Evolutionary conservation across 2,888 invertebrate species (phyloP).

Genomic region (Pristionchus entomophagus): DNA sequence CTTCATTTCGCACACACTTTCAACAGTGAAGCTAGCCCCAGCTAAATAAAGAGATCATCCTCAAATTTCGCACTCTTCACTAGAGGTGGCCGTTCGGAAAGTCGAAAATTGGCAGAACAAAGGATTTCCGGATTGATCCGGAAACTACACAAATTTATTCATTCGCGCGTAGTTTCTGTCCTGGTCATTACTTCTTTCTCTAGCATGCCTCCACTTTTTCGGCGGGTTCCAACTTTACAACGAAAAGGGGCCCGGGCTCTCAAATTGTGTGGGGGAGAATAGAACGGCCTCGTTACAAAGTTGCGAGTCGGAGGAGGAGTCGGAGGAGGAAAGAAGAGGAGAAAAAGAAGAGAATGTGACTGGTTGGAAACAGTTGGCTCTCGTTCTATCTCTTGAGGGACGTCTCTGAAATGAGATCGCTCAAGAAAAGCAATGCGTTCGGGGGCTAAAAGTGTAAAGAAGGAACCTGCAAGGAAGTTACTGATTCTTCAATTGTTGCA

Average conservation of each 20-base stretch:
- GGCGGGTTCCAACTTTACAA: constrained; percentile 13
- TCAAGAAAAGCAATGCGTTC: neutral
- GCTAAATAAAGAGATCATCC: too few relatives aligned
- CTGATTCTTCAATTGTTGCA: neutral
- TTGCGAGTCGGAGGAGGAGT: neutral
- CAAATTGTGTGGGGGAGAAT: constrained; percentile 1
- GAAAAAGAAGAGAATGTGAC: neutral
- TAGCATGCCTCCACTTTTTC: neutral
- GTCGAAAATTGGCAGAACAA: too few relatives aligned
- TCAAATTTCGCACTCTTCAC: too few relatives aligned
- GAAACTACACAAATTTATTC: too few relatives aligned
- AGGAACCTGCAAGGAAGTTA: neutral
- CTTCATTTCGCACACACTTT: too few relatives aligned
- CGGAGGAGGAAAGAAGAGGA: neutral
- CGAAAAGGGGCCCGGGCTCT: constrained; percentile 8
- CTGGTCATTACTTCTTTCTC: neutral
- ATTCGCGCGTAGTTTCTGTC: neutral
- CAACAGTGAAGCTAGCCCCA: too few relatives aligned
- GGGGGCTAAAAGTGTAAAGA: neutral
- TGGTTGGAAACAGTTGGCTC: constrained; percentile 36
- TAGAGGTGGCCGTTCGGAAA: too few relatives aligned
- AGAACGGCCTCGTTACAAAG: constrained; percentile 28
- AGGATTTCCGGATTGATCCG: too few relatives aligned
- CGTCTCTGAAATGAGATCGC: neutral
- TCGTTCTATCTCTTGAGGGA: neutral